Evolutionary conservation across 2,888 invertebrate species (phyloP), one percentile per base, ranked within the genome.

Genomic region (Pinctada fucata): DNA sequence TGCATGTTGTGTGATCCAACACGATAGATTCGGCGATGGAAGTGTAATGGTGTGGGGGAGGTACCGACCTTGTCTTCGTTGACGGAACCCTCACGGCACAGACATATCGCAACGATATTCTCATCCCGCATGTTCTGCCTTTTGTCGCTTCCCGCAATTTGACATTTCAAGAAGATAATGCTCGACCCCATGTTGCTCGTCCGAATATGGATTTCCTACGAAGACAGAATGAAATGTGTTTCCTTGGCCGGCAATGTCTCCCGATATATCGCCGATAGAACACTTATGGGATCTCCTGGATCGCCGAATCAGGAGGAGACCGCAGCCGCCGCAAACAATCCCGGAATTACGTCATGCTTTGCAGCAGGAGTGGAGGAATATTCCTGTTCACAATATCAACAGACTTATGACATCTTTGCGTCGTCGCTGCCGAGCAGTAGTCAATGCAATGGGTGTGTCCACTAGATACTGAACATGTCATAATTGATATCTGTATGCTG

Each of bases 81-180:
- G 50, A 66, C 6, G 82, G 76, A 6, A 82, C 50, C 48, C 13
- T 83, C n/a, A 79, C 70, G 50, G 81, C 82, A n/a, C 70, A 76
- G 47, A 49, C 68, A 3, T 75, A 81, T 48, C 70, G 74, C 50
- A 68, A 78, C 49, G 76, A 84, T 67, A 79, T 82, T 63, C 72
- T 83, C 16, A 8, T 47, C 10, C 82, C 80, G 13, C 64, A 75
- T 47, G 72, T 84, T 49, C 49, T 79, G 51, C 82, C 78, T 5
- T 68, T 78, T 48, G 71, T 81, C 63, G 51, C 63, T 16, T 66
- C 52, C 47, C 16, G 65, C 67, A 63, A 64, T 49, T 47, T 8
- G 13, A 58, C 70, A 2, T 81, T 82, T 51, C 78, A 84, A 64
- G 82, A 81, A n/a, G 82, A 82, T 78, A 81, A 83, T 58, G 79